These are phyloP conservation scores for Dicerorhinus sumatrensis DNA, from an alignment of 2,113 vertebrate species.

Conservation along the genomic window DNA sequence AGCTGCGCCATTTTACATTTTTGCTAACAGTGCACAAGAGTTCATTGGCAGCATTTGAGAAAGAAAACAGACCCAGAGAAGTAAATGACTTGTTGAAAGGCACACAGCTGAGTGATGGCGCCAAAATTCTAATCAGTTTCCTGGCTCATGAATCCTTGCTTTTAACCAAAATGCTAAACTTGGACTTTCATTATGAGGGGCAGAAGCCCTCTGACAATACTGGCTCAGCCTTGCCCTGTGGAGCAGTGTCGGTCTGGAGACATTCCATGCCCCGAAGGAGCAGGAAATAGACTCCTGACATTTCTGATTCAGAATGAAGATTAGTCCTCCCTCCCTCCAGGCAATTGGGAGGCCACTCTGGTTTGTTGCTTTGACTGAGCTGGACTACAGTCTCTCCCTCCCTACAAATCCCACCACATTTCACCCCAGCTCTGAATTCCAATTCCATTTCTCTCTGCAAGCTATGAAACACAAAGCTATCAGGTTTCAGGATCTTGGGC, in stretches of 20 bases:
- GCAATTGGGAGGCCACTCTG: neutral
- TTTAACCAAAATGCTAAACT: neutral
- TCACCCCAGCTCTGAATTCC: neutral
- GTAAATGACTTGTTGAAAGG: neutral
- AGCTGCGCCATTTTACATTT: neutral
- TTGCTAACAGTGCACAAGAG: no score
- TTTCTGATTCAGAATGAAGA: neutral
- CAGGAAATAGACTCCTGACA: neutral
- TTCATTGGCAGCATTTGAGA: neutral
- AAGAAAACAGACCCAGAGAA: no score
- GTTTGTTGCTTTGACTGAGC: no score
- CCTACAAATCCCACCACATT: neutral
- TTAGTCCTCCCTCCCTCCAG: neutral
- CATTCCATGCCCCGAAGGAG: neutral
- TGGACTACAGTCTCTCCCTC: neutral
- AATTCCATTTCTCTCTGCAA: neutral
- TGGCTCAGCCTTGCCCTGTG: neutral
- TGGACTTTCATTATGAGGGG: neutral
- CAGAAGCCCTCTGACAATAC: rapidly evolving
- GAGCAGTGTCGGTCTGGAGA: neutral
- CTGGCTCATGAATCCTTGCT: neutral
- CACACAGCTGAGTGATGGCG: no score
- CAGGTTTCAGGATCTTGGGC: neutral
- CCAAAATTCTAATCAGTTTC: neutral
- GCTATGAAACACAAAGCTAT: neutral